These are phyloP conservation scores for Tenthredo amoena DNA, from an alignment of 2,888 invertebrate species.

Conservation along the genomic window DNA sequence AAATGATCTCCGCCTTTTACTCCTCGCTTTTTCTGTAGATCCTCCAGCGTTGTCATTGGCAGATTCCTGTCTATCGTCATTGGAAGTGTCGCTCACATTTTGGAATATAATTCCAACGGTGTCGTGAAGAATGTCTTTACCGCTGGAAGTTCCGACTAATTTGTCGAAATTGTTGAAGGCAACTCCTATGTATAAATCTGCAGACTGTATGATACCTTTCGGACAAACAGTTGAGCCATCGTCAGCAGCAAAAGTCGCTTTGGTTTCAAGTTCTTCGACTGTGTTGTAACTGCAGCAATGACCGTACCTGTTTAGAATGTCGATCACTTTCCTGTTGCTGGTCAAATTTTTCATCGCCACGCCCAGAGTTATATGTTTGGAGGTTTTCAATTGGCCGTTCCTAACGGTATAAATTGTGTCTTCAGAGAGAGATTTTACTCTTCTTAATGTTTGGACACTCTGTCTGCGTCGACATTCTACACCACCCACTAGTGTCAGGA, in stretches of 20 bases:
- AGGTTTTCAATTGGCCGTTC: conserved; percentile 13
- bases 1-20: conserved; percentile 58
- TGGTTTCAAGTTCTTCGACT: conserved; percentile 65
- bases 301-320: conserved; percentile 64
- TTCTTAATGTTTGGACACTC: background rate
- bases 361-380: conserved; percentile 54
- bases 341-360: conserved; percentile 65
- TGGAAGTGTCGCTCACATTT: conserved; percentile 39
- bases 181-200: conserved; percentile 46
- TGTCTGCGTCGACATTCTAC: background rate
- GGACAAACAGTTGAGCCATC: conserved; percentile 53
- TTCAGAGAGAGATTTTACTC: background rate
- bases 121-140: too few species aligned
- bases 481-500: background rate
- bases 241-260: conserved; percentile 60
- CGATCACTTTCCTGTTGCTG: conserved; percentile 62
- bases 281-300: conserved; percentile 64
- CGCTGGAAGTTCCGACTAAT: too few species aligned
- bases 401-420: conserved; percentile 7
- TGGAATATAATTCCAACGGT: conserved; percentile 62
- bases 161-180: too few species aligned
- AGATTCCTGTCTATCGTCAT: conserved; percentile 15
- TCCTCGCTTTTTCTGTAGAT: background rate
- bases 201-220: conserved; percentile 46
- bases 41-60: background rate